Base-by-base conservation (phyloP, 2,113 vertebrate genomes). In the Corythaixoides concolor region DNA sequence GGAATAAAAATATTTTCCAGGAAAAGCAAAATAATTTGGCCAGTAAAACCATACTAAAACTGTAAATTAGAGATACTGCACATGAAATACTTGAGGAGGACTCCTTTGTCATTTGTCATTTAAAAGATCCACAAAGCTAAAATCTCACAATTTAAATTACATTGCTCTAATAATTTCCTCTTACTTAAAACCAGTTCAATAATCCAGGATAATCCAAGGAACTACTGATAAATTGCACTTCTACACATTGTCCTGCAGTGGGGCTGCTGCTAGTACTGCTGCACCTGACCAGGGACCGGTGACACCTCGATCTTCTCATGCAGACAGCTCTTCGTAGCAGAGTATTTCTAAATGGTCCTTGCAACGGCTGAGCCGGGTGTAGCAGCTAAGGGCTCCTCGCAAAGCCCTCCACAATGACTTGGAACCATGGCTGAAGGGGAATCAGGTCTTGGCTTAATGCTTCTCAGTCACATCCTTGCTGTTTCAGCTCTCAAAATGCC, bases 401-500 rank as follows among this genome's bases (percentile, higher is more conserved):
- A 75, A 50, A 88, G 60, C 87, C 87, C 89, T 75, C 60, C 81
- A 26, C 66, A 76, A 12, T 8, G 49, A 28, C 56, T 75, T 11
- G 67, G 32, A n/a, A 15, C 7, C 18, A 3, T 1, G n/a, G 73
- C 77, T n/a, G 74, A 68, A 81, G 87, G 80, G 77, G 43, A 62
- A 10, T 7, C 30, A 2, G 62, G 89, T 69, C 59, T 68, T 22
- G 33, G 66, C 37, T 75, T 59, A n/a, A 23, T 2, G 5, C 56
- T 56, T 67, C 86, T 74, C 75, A n/a, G 83, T 43, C 4, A 3
- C 55, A 28, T 50, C 49, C 53, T 35, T 0, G 30, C 94, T 73
- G 33, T 2, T 39, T 98, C 97, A 98, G 80, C 94, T 97, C 89
- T 99, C 98, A 55, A 99, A 93, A 67, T 97, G 98, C 99, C 99